These are phyloP conservation scores for Coryphaenoides rupestris DNA, from an alignment of 2,113 vertebrate genomes.

Conservation along the genomic window DNA sequence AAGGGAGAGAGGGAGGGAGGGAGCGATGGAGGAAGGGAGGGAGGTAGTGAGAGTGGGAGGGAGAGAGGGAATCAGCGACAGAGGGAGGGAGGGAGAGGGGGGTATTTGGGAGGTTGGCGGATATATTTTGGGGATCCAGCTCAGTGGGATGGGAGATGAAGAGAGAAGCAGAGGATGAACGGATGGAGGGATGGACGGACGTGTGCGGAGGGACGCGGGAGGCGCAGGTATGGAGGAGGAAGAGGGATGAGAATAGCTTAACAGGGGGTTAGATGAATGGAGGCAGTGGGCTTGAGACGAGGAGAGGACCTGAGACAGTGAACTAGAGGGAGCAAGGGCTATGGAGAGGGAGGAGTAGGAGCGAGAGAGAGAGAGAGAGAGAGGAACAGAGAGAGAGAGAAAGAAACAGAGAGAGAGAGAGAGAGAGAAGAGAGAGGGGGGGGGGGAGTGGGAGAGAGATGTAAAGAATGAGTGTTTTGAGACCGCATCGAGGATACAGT, in stretches of 20 bases:
- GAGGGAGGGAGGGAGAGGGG: too few species aligned
- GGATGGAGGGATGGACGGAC: background rate
- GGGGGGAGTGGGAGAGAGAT: too few species aligned
- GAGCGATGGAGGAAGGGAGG: background rate
- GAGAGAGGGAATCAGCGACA: too few species aligned
- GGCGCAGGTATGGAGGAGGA: background rate
- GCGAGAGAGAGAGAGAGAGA: background rate
- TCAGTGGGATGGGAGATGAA: background rate
- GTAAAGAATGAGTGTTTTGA: too few species aligned
- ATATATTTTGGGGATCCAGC: too few species aligned
- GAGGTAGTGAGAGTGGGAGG: too few species aligned
- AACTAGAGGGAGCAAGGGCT: background rate
- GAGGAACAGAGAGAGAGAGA: background rate
- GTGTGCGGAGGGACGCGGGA: background rate
- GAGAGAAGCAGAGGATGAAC: background rate
- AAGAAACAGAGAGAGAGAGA: background rate
- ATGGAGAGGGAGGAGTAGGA: background rate
- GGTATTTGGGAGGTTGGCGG: too few species aligned
- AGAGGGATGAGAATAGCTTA: background rate
- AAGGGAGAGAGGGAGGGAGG: background rate
- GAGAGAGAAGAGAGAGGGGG: background rate
- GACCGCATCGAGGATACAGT: too few species aligned
- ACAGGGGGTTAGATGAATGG: background rate
- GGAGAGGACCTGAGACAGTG: slow-evolving; percentile 8
- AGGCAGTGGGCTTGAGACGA: background rate